These are phyloP conservation scores for Cardinalis cardinalis DNA, from an alignment of 2,113 vertebrate genomes.

Conservation along the genomic window DNA sequence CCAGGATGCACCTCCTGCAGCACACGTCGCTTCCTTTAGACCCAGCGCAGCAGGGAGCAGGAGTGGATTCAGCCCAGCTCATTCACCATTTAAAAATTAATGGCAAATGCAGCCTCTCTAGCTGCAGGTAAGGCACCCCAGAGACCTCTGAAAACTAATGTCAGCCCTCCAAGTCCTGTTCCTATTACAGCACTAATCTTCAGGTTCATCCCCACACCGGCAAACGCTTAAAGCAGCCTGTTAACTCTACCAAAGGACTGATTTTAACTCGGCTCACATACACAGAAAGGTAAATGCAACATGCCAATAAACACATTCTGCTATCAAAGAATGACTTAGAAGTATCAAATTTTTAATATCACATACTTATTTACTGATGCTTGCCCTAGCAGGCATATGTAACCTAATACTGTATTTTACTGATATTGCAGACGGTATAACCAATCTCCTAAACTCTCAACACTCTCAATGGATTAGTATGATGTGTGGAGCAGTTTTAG, in stretches of 20 bases:
- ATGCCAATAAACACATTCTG: background rate
- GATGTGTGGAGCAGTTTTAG: slow-evolving; percentile 54
- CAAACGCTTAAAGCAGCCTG: background rate
- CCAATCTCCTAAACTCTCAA: slow-evolving; percentile 47
- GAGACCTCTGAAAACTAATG: slow-evolving; percentile 38
- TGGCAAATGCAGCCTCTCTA: slow-evolving; percentile 2
- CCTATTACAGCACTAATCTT: background rate
- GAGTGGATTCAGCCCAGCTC: background rate
- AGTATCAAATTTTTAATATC: slow-evolving; percentile 44
- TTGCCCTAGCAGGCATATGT: slow-evolving; percentile 28
- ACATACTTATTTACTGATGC: background rate
- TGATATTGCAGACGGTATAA: slow-evolving; percentile 55
- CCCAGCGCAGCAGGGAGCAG: background rate
- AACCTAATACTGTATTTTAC: slow-evolving; percentile 55
- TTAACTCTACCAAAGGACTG: background rate
- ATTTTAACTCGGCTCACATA: slow-evolving; percentile 22
- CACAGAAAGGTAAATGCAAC: slow-evolving; percentile 8
- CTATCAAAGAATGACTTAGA: slow-evolving; percentile 10
- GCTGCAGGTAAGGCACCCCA: slow-evolving; percentile 20
- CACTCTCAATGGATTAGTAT: slow-evolving; percentile 56
- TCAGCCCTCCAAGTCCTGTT: slow-evolving; percentile 23
- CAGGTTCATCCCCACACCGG: background rate
- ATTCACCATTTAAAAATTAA: slow-evolving; percentile 12
- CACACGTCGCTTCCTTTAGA: background rate
- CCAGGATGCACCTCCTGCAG: background rate